Evolutionary conservation across 2,888 invertebrate species (phyloP).

Genomic region (Macrosoma leucophasiata): DNA sequence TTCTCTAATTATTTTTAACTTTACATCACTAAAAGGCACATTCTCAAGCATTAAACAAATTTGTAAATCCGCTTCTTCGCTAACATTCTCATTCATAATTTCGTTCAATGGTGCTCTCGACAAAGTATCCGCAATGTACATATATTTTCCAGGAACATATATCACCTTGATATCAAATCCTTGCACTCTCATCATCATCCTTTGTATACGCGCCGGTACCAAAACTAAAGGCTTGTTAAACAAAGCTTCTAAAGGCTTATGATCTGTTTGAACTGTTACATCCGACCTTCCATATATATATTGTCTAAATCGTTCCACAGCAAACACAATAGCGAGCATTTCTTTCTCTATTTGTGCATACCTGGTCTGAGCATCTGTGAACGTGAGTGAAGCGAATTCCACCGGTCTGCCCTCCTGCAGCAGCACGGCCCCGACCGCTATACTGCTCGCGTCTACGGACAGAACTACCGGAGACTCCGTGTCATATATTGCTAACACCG

Average conservation of each 20-base stretch:
- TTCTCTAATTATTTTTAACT: slow-evolving; percentile 16
- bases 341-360: slow-evolving; percentile 34
- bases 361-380: slow-evolving; percentile 23
- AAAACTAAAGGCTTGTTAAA: slow-evolving; percentile 27
- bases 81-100: slow-evolving; percentile 12
- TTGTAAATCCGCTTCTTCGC: slow-evolving; percentile 16
- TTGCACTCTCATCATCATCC: slow-evolving; percentile 29
- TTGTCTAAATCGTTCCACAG: slow-evolving; percentile 27
- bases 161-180: slow-evolving; percentile 23
- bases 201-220: slow-evolving; percentile 26
- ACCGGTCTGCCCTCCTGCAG: slow-evolving; percentile 24
- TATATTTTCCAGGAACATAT: slow-evolving; percentile 29
- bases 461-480: slow-evolving; percentile 14
- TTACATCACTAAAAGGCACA: slow-evolving; percentile 16
- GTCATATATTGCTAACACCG: slow-evolving; percentile 18
- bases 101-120: slow-evolving; percentile 26
- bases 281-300: slow-evolving; percentile 27
- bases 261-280: slow-evolving; percentile 28
- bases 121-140: slow-evolving; percentile 29
- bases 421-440: slow-evolving; percentile 24
- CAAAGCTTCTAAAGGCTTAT: slow-evolving; percentile 29
- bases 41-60: slow-evolving; percentile 19
- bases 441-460: slow-evolving; percentile 25
- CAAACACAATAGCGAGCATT: slow-evolving; percentile 31
- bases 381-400: slow-evolving; percentile 15